These are phyloP conservation scores for Bugulina stolonifera DNA, from an alignment of 2,888 invertebrate genomes.

Conservation along the genomic window DNA sequence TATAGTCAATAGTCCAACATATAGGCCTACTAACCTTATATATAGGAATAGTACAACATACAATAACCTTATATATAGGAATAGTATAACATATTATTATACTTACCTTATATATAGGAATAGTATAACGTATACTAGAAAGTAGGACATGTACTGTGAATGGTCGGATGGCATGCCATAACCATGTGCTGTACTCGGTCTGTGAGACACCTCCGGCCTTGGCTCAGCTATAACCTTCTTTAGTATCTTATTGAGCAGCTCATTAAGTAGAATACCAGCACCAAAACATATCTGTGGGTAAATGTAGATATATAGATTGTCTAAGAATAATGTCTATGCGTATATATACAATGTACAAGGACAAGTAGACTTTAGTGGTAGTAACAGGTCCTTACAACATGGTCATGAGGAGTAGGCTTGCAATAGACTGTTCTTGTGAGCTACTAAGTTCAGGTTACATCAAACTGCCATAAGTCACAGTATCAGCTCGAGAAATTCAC, in stretches of 20 bases:
- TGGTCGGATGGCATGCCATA: slow-evolving; percentile 79
- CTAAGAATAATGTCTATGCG: not conserved
- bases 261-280: slow-evolving; percentile 70
- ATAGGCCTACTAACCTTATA: too few relatives aligned
- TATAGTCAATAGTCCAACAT: too few relatives aligned
- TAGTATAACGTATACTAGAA: slow-evolving; percentile 74
- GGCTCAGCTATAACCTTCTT: slow-evolving; percentile 77
- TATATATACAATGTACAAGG: too few relatives aligned
- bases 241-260: slow-evolving; percentile 69
- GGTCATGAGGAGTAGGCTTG: too few relatives aligned
- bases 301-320: not conserved
- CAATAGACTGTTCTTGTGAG: too few relatives aligned
- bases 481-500: too few relatives aligned
- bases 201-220: slow-evolving; percentile 59
- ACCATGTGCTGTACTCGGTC: not conserved
- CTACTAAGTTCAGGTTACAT: too few relatives aligned
- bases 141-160: slow-evolving; percentile 86
- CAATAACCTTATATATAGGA: too few relatives aligned
- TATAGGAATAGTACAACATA: too few relatives aligned
- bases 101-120: slow-evolving; percentile 77
- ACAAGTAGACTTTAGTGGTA: too few relatives aligned
- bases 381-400: too few relatives aligned
- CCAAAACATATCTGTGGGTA: slow-evolving; percentile 83
- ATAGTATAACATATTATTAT: not conserved
- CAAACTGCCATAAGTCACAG: too few relatives aligned